Percentiles rank a stretch among this genome's conserved stretches.
Conservation (phyloP, 2,888 invertebrate genomes). For the Thalpophila matura region DNA sequence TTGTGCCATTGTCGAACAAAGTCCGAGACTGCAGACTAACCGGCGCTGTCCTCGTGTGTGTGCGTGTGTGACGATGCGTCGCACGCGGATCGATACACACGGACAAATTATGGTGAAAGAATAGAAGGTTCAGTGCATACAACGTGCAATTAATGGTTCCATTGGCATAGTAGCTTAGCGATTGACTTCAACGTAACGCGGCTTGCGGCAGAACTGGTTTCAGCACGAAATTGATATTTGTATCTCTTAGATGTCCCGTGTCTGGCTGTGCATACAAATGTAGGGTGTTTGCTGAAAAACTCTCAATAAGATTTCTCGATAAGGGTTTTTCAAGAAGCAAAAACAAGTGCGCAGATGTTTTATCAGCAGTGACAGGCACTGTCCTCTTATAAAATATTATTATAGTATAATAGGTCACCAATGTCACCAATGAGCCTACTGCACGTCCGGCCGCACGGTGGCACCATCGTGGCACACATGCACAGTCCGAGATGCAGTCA, state of each 20-base stretch:
- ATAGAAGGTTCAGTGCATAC: slow-evolving; percentile 7
- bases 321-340: too few species aligned
- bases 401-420: neutral
- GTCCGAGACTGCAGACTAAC: slow-evolving; percentile 33
- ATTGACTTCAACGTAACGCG: too few species aligned
- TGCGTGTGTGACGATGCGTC: slow-evolving; percentile 29
- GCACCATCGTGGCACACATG: neutral
- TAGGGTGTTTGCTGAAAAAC: too few species aligned
- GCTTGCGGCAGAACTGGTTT: too few species aligned
- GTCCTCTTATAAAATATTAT: too few species aligned
- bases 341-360: too few species aligned
- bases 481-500: neutral
- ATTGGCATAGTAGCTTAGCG: too few species aligned
- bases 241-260: too few species aligned
- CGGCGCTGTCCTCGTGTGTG: slow-evolving; percentile 10
- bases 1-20: slow-evolving; percentile 3
- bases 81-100: slow-evolving; percentile 44
- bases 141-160: neutral
- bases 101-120: neutral
- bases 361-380: too few species aligned
- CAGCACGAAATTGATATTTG: too few species aligned
- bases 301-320: too few species aligned
- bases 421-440: neutral
- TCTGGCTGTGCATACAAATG: neutral
- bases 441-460: neutral